Evolutionary conservation across 2,797 vertebrate species (phyloP), one percentile per base, ranked within the genome.

Genomic region (Ceryle rudis): DNA sequence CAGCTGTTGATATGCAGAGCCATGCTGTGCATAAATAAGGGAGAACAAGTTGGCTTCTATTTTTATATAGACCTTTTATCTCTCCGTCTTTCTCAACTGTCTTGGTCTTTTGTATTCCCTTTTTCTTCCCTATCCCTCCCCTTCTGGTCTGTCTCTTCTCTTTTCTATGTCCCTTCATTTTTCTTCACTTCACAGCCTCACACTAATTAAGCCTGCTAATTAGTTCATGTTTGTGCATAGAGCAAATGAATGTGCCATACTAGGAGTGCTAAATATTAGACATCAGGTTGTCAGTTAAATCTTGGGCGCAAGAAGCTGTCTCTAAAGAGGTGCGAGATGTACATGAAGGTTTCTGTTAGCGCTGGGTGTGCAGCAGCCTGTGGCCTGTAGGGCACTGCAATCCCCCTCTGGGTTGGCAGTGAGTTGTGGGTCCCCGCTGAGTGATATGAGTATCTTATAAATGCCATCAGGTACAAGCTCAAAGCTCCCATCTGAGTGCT

Each of bases 131-230:
- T 6, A 9, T 35, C 70, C 57, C 71, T 72, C 41, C 70, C 26
- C 13, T 49, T 66, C 71, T 52, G 35, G 4, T 84, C 83, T 37
- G 4, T 67, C 62, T 86, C 35, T 89, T 70, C 46, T 72, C 42
- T 51, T 51, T 69, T 49, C 69, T 33, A 0, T 52, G 35, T 20
- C 26, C 88, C 80, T 61, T 58, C 70, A 74, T 92, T 57, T n/a
- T 93, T 78, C 87, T 81, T 64, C 62, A 39, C 81, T 85, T 67
- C 65, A 92, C 94, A 92, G 81, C 73, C 64, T 33, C 75, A 42
- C 18, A 7, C 89, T 95, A 95, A 95, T 94, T 93, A 95, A 91
- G 13, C 42, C 86, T 61, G 64, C 90, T 97, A 96, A 97, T 97
- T 95, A 95, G 94, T 81, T 95, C 33, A 3, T 81, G 87, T 95